Conservation (phyloP, 2,113 vertebrate species). For the western clawed frog (Xenopus tropicalis) region DNA sequence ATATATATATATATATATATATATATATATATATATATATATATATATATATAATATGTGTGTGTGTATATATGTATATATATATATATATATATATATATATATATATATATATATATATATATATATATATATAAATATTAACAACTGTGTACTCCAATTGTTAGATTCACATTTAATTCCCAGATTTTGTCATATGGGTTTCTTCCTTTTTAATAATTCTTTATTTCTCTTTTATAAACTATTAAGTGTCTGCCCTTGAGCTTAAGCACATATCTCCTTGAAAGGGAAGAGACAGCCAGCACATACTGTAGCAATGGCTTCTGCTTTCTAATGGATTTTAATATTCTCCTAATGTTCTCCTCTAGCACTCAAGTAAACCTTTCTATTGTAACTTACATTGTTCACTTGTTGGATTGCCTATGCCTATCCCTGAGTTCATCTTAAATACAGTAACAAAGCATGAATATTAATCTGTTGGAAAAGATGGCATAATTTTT, state of each 20-base stretch:
- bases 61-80: not conserved
- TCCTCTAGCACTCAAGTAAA: not conserved
- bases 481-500: conserved; percentile 61
- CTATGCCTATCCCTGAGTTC: conserved; percentile 66
- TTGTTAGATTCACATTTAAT: too few species aligned
- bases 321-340: not conserved
- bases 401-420: conserved; percentile 52
- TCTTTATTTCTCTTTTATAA: too few species aligned
- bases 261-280: not conserved
- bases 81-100: not conserved
- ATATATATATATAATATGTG: not conserved
- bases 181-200: too few species aligned
- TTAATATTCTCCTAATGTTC: not conserved
- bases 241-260: too few species aligned
- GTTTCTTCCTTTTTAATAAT: too few species aligned
- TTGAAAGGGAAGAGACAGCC: not conserved
- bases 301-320: not conserved
- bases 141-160: not conserved
- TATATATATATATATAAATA: not conserved
- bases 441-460: conserved; percentile 63
- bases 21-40: not conserved
- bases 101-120: not conserved
- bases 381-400: conserved; percentile 20
- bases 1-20: not conserved
- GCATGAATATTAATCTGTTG: conserved; percentile 79